Base-by-base conservation (phyloP, 2,113 vertebrate genomes). In the Platysternon megacephalum region DNA sequence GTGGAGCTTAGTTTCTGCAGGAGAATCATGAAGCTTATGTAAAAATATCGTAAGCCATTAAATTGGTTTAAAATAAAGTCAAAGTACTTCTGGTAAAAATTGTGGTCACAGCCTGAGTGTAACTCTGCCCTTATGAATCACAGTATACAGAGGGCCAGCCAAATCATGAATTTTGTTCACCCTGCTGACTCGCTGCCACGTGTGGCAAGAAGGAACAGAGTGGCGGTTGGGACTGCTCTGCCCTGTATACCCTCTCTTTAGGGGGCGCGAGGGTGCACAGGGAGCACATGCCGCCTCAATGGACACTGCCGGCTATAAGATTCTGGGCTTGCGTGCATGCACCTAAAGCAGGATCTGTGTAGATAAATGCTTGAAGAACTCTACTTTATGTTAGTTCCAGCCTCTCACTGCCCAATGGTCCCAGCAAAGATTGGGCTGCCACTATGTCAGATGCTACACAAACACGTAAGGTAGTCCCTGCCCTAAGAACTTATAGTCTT, bases 211-310 rank as follows among this genome's bases (percentile, higher is more conserved):
- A 84, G 8, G 2, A 65, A 29, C 0, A 1, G 16, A 61, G 42
- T 74, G 42, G 85, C 53, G 11, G 49, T 8, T 2, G 19, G 32
- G 82, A 13, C 26, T 42, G 14, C 24, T 29, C 14, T 21, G 48
- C 10, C 76, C 42, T 55, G 49, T 26, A 1, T 1, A 44, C 5
- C 11, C 13, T 51, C 10, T 12, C 56, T 58, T 12, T 13, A 58
- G 28, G 28, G 56, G 11, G 8, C 0, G 5, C 4, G 0, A 49
- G 29, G 65, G 22, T 5, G 10, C 22, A 65, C 0, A 0, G 17
- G 51, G 76, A 16, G 11, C 1, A 2, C 2, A 1, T 55, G 53
- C 19, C 1, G 3, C 53, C 72, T 61, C 84, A 48, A 14, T 3
- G 12, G 29, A n/a, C 10, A 72, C 8, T 17, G 56, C 56, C 11